phyloP scores from a whole-genome alignment of 2,797 vertebrate genomes.

The Paedocypris micromegethes region DNA sequence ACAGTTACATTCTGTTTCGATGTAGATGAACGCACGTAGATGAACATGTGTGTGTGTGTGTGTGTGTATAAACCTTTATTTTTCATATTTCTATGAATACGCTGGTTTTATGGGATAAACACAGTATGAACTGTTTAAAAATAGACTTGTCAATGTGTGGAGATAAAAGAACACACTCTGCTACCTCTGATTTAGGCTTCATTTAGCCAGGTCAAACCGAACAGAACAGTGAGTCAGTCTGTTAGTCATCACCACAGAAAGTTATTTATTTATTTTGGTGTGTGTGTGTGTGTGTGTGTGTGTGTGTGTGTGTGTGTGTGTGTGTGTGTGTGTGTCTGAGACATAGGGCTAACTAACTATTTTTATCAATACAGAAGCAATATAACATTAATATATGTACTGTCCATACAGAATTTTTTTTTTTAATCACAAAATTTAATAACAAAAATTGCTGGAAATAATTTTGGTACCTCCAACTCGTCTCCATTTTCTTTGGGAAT shows the following conservation, averaged over 20 bases:
- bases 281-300: neutral
- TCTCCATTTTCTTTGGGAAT: too few species aligned
- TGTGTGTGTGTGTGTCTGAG: neutral
- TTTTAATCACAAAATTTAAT: neutral
- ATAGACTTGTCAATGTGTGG: slow-evolving; percentile 31
- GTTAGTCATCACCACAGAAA: slow-evolving; percentile 41
- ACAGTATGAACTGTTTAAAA: slow-evolving; percentile 34
- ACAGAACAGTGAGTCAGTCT: slow-evolving; percentile 38
- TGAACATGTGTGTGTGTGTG: too few species aligned
- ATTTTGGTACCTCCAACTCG: too few species aligned
- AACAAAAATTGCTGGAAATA: too few species aligned
- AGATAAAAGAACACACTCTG: slow-evolving; percentile 23
- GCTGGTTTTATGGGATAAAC: slow-evolving; percentile 8
- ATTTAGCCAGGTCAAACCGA: slow-evolving; percentile 7
- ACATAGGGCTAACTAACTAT: neutral
- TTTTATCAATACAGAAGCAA: too few species aligned
- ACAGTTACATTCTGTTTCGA: too few species aligned
- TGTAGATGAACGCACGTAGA: too few species aligned
- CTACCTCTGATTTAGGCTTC: slow-evolving; percentile 16
- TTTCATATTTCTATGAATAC: too few species aligned
- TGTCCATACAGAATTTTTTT: neutral
- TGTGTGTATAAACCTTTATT: too few species aligned
- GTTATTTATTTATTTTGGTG: neutral
- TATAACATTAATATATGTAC: too few species aligned
- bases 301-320: neutral